Conservation (phyloP, 2,888 invertebrate species). For the Noctua janthina region DNA sequence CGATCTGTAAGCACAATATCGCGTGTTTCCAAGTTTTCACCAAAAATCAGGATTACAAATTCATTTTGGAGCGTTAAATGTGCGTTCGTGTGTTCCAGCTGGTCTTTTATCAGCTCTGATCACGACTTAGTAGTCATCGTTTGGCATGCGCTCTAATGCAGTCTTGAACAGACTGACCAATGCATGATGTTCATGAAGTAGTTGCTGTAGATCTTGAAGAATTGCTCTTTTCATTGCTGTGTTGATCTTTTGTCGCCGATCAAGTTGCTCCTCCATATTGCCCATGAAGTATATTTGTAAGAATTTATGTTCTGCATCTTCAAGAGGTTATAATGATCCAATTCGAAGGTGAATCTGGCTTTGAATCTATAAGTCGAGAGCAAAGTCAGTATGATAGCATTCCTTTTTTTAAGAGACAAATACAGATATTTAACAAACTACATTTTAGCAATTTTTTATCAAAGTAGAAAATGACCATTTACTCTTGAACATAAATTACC, state of each 20-base stretch:
- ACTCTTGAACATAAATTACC: too few species aligned
- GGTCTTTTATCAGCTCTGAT: conserved; percentile 6
- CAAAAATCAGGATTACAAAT: neutral
- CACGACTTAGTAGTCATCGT: neutral
- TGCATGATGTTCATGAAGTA: conserved; percentile 6
- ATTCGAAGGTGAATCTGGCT: conserved; percentile 66
- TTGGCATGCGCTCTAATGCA: conserved; percentile 4
- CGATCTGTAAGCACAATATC: neutral
- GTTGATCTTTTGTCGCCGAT: too few species aligned
- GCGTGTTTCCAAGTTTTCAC: neutral
- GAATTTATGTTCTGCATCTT: conserved; percentile 64
- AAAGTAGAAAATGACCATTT: too few species aligned
- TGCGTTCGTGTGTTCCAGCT: conserved; percentile 1
- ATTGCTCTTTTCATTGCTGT: too few species aligned
- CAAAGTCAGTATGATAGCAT: too few species aligned
- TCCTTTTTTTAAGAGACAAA: too few species aligned
- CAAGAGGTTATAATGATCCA: conserved; percentile 63
- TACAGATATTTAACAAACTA: too few species aligned
- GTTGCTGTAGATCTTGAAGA: conserved; percentile 27
- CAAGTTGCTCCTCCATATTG: too few species aligned
- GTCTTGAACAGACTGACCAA: conserved; percentile 6
- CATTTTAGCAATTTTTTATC: too few species aligned
- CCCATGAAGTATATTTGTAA: too few species aligned
- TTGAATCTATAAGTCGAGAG: conserved; percentile 1
- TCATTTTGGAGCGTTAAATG: neutral